Evolutionary conservation across 2,113 vertebrate species (phyloP), one percentile per base, ranked within the genome.

Genomic region (Sarotherodon lohbergeri): DNA sequence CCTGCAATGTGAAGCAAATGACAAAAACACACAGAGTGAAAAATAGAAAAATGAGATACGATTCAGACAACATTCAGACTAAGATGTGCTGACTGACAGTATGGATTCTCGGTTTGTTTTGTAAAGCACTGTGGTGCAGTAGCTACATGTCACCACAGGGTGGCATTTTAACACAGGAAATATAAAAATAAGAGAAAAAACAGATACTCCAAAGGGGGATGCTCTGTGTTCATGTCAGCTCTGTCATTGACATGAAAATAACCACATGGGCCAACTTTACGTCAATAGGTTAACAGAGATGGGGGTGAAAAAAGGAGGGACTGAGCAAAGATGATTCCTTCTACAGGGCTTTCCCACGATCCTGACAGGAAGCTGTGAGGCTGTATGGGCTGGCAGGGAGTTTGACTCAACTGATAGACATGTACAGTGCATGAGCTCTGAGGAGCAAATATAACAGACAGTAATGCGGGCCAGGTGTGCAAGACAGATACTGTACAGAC

Each of bases 131-230:
- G 24, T 66, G 7, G 5, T 52, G 92, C 88, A 95, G 88, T 91
- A 61, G 56, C 90, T 34, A 34, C 3, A 34, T 9, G 24, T 78
- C 24, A 39, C 94, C 95, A 95, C 93, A 87, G 92, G 94, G 84
- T 93, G 95, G 88, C 95, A 88, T 81, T 85, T 89, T 48, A 93
- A 93, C 86, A 93, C 86, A 13, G 88, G 32, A 80, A 93, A 95
- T 92, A 36, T 71, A 54, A 29, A 6, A 4, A 46, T 48, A 48
- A 19, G 54, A 59, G 17, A n/a, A 54, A 41, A 81, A 76, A 59
- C 43, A 86, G 34, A 61, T 32, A 29, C 66, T 63, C 4, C 80
- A 71, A 86, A 87, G 8, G 6, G 24, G 80, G 50, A 61, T 10
- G 5, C 6, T 79, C 63, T 68, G 63, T 39, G 34, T 34, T 68